Evolutionary conservation across 1,140 invertebrate genomes (phyloP).

Genomic region (Oncopeltus fasciatus): DNA sequence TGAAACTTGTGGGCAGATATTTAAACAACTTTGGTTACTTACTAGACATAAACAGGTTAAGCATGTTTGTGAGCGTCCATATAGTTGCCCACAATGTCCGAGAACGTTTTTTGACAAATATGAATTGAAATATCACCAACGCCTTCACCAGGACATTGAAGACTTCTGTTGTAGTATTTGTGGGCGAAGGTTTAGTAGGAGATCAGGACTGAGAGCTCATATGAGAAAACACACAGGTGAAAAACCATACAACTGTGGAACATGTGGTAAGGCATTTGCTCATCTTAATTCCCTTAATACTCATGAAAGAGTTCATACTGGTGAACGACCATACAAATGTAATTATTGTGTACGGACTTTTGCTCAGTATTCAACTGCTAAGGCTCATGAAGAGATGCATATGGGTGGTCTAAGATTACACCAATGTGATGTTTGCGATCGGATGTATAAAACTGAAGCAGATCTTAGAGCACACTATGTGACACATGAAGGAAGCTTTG

Average conservation of each 20-base stretch:
- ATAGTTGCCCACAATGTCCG: constrained; percentile 1
- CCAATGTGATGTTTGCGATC: constrained; percentile 26
- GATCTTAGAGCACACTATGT: constrained; percentile 29
- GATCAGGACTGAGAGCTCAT: neutral
- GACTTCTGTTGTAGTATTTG: constrained; percentile 12
- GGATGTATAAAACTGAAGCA: constrained; percentile 21
- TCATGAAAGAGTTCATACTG: constrained; percentile 11
- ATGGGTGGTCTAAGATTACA: constrained; percentile 24
- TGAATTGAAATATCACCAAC: constrained; percentile 1
- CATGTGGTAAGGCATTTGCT: neutral
- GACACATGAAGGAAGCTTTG: constrained; percentile 1
- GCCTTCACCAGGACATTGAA: neutral
- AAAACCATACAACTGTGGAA: neutral
- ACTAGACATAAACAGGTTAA: constrained; percentile 4
- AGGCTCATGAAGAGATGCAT: constrained; percentile 34
- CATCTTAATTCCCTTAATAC: neutral
- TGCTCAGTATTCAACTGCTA: constrained; percentile 34
- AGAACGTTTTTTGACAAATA: constrained; percentile 5
- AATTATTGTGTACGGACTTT: constrained; percentile 9
- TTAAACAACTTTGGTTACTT: neutral
- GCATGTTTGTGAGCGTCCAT: neutral
- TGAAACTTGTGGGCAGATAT: constrained; percentile 1
- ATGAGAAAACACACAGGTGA: constrained; percentile 9
- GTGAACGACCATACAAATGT: constrained; percentile 11
- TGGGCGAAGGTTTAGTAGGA: neutral